phyloP scores from a whole-genome alignment of 2,888 invertebrate species.

The Synanthedon andrenaeformis region DNA sequence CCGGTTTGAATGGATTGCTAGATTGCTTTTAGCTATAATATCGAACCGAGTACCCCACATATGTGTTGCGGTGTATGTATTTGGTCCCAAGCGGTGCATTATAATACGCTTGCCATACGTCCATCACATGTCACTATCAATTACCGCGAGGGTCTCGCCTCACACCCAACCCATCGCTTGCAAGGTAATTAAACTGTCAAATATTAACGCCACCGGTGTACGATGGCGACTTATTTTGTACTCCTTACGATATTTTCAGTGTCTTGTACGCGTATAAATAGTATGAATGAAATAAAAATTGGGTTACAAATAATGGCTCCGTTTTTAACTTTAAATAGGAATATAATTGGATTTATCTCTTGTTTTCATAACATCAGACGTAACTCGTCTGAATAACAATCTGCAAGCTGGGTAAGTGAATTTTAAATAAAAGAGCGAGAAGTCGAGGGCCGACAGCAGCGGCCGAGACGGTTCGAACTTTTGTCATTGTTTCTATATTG shows the following conservation, averaged over 20 bases:
- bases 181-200: slow-evolving; percentile 40
- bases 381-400: slow-evolving; percentile 55
- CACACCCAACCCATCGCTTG: slow-evolving; percentile 22
- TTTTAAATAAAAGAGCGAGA: slow-evolving; percentile 64
- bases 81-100: slow-evolving; percentile 43
- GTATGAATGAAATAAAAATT: neutral
- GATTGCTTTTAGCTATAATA: too few species aligned
- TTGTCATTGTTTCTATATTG: slow-evolving; percentile 68
- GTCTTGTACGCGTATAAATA: too few species aligned
- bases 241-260: slow-evolving; percentile 7
- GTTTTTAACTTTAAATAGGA: slow-evolving; percentile 24
- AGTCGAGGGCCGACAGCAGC: slow-evolving; percentile 39
- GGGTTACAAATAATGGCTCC: neutral
- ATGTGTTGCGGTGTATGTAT: neutral
- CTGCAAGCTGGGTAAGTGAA: slow-evolving; percentile 58
- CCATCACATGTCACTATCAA: slow-evolving; percentile 66
- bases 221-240: slow-evolving; percentile 8
- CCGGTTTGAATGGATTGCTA: too few species aligned
- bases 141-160: slow-evolving; percentile 38
- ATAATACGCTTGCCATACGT: slow-evolving; percentile 38
- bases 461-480: slow-evolving; percentile 50
- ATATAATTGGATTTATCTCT: slow-evolving; percentile 48
- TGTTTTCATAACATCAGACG: slow-evolving; percentile 47
- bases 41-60: neutral
- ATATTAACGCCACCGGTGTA: slow-evolving; percentile 8